phyloP scores from a whole-genome alignment of 2,113 vertebrate species.

The Oxygymnocypris stewartii region DNA sequence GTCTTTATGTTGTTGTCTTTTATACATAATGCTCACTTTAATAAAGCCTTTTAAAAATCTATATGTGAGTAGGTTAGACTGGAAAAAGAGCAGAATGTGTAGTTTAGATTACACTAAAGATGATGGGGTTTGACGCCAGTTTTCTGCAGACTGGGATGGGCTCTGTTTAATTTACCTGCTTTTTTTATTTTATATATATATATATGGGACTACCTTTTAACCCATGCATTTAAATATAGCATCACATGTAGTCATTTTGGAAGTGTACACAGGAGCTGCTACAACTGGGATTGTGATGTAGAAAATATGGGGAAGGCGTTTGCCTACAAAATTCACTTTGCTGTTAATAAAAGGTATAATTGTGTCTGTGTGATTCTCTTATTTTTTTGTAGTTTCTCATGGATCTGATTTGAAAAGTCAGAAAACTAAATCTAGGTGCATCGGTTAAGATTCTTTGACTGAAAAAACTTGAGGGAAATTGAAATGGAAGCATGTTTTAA shows the following conservation, averaged over 20 bases:
- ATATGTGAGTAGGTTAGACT: slow-evolving; percentile 20
- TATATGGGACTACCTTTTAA: neutral
- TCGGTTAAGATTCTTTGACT: no score
- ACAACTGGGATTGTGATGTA: neutral
- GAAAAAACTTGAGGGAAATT: neutral
- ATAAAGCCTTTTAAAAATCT: slow-evolving; percentile 47
- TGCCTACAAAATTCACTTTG: neutral
- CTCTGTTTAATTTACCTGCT: neutral
- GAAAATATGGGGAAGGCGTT: neutral
- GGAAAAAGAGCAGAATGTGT: slow-evolving; percentile 3
- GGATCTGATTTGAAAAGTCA: neutral
- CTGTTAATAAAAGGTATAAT: slow-evolving; percentile 14
- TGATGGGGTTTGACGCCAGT: neutral
- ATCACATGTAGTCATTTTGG: neutral
- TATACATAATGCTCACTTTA: slow-evolving; percentile 27
- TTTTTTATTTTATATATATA: neutral
- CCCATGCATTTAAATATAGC: neutral
- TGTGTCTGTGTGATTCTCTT: neutral
- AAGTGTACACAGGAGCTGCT: neutral
- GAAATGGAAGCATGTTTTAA: neutral
- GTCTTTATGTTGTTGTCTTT: slow-evolving; percentile 33
- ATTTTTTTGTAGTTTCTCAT: neutral
- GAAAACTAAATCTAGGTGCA: neutral
- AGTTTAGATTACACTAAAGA: neutral
- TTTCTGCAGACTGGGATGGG: neutral